These are phyloP conservation scores for Macheiramphus alcinus DNA, from an alignment of 2,113 vertebrate species.

Conservation along the genomic window DNA sequence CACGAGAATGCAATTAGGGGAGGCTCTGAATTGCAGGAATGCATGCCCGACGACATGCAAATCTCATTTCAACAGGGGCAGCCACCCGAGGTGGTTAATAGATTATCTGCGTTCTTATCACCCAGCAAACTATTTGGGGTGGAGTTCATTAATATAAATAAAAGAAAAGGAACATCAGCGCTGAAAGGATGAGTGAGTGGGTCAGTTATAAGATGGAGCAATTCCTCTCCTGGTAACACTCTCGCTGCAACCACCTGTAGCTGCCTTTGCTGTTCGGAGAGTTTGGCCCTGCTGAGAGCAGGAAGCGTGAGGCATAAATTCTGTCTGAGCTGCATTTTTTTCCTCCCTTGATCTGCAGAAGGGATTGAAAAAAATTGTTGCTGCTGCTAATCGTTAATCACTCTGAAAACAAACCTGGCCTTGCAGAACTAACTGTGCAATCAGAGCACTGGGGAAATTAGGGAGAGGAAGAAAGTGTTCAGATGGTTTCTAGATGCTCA, in stretches of 20 bases:
- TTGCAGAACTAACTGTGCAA: constrained; percentile 14
- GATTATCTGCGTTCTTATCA: neutral
- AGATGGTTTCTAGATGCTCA: neutral
- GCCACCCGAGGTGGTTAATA: neutral
- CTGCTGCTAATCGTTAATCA: constrained; percentile 30
- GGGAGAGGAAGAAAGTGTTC: neutral
- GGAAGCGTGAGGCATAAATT: neutral
- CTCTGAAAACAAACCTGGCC: constrained; percentile 23
- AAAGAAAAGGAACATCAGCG: neutral
- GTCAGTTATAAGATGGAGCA: neutral
- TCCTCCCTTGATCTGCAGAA: neutral
- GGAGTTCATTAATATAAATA: neutral
- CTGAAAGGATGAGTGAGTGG: neutral
- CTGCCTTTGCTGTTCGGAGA: neutral
- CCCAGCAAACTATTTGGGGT: neutral
- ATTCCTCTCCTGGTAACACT: neutral
- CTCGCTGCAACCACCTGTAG: neutral
- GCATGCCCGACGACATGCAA: neutral
- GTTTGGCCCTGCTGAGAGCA: neutral
- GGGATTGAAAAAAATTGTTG: neutral
- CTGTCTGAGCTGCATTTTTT: neutral
- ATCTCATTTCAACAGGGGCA: neutral
- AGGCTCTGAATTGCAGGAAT: neutral
- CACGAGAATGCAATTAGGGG: neutral
- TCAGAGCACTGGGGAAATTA: neutral